Evolutionary conservation across 2,113 vertebrate species (phyloP).

Genomic region (Mustelus asterias): DNA sequence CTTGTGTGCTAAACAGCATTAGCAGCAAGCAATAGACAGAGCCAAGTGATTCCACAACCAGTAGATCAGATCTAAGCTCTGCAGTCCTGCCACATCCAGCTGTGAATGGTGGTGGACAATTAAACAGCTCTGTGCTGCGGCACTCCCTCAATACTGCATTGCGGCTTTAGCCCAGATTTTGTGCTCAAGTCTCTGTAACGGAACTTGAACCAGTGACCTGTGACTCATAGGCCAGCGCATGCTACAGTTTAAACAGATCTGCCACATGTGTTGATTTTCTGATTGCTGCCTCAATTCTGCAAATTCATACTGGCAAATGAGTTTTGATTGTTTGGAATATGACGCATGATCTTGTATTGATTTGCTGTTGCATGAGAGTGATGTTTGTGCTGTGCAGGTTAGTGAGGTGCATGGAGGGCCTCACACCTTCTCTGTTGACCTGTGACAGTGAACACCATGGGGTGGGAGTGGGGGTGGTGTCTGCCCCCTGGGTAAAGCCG

Average conservation of each 20-base stretch:
- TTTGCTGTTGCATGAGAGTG: not conserved
- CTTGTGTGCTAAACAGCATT: no score
- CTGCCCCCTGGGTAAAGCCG: not conserved
- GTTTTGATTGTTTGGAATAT: not conserved
- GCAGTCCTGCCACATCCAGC: no score
- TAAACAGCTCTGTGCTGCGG: not conserved
- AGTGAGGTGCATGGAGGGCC: not conserved
- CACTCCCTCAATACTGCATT: not conserved
- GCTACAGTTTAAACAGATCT: not conserved
- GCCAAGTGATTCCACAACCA: no score
- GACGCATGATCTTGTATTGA: not conserved
- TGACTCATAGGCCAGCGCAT: not conserved
- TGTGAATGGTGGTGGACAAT: no score
- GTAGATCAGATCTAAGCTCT: no score
- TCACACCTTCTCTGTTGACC: not conserved
- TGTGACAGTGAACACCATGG: not conserved
- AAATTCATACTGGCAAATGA: not conserved
- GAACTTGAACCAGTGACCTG: not conserved
- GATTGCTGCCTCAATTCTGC: not conserved
- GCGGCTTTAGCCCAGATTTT: not conserved
- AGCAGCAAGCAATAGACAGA: no score
- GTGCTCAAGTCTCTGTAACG: not conserved
- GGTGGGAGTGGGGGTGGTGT: not conserved
- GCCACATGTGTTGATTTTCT: not conserved
- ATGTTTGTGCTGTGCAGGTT: not conserved